Conservation (phyloP, 2,888 invertebrate genomes). For the Lithophane ornitopus region DNA sequence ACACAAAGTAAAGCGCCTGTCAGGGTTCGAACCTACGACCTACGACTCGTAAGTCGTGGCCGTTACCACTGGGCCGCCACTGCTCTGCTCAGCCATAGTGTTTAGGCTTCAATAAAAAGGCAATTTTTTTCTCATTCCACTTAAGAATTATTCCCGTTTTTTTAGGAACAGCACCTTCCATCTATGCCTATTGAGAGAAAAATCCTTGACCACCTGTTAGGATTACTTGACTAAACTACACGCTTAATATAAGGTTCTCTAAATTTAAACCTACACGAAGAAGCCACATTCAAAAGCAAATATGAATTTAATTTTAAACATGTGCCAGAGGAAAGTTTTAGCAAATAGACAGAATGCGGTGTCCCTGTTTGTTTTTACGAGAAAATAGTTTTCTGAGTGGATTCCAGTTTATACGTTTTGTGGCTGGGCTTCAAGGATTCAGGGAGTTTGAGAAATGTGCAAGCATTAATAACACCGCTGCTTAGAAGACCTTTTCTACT, state of each 20-base stretch:
- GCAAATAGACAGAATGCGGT: conserved; percentile 47
- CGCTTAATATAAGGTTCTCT: not conserved
- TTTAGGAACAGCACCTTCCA: not conserved
- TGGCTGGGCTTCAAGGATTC: conserved; percentile 27
- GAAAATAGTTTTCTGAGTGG: conserved; percentile 53
- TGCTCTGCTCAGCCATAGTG: too few relatives aligned
- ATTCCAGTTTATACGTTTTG: conserved; percentile 42
- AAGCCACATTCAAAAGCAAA: conserved; percentile 48
- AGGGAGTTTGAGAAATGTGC: conserved; percentile 34
- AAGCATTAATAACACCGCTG: conserved; percentile 45
- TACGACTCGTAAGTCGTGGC: too few relatives aligned
- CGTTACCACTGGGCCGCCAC: too few relatives aligned
- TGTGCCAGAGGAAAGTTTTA: conserved; percentile 41
- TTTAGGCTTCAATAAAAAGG: not conserved
- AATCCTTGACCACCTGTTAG: not conserved
- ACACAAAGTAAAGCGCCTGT: too few relatives aligned
- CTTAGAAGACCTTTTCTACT: conserved; percentile 28
- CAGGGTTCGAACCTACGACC: too few relatives aligned
- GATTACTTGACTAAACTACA: conserved; percentile 6
- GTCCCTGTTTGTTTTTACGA: conserved; percentile 53
- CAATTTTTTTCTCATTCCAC: not conserved
- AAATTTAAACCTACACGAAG: conserved; percentile 27
- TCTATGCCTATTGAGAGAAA: not conserved
- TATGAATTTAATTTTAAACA: conserved; percentile 55
- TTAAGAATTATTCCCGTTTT: not conserved